Conservation (phyloP, 1,140 invertebrate genomes). For the Drosophila lacertosa region DNA sequence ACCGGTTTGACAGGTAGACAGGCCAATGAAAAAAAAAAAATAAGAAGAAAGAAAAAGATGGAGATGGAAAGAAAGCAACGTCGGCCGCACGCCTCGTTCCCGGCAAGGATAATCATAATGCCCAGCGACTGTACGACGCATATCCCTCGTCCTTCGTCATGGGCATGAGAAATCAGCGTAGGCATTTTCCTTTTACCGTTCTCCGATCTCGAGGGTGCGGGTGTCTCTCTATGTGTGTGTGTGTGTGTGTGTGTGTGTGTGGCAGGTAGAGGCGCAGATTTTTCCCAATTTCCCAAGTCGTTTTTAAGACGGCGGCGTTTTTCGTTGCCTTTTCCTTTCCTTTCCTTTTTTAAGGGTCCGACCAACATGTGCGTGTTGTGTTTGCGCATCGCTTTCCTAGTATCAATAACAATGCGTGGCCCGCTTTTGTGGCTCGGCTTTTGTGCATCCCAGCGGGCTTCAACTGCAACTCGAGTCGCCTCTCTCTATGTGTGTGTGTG, state of each 20-base stretch:
- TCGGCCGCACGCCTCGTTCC: conserved; percentile 61
- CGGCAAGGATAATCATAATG: conserved; percentile 55
- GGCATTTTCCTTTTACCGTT: conserved; percentile 45
- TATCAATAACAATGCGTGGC: conserved; percentile 76
- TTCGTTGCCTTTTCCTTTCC: no score
- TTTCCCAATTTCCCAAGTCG: conserved; percentile 29
- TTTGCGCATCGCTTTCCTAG: conserved; percentile 65
- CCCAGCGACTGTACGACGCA: conserved; percentile 65
- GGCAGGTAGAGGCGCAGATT: conserved; percentile 61
- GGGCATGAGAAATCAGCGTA: conserved; percentile 41
- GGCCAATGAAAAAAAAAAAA: neutral
- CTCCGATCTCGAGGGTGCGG: conserved; percentile 31
- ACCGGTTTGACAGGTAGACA: conserved; percentile 74
- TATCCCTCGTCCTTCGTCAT: conserved; percentile 12
- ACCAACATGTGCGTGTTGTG: conserved; percentile 33
- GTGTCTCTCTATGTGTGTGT: conserved; percentile 14
- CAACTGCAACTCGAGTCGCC: conserved; percentile 33
- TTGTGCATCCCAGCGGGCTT: conserved; percentile 71
- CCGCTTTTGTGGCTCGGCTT: conserved; percentile 71
- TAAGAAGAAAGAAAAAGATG: conserved; percentile 1
- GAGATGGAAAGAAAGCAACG: conserved; percentile 22
- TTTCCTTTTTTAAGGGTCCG: conserved; percentile 26
- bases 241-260: conserved; percentile 1
- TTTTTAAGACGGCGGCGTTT: conserved; percentile 60
- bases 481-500: conserved; percentile 18